Evolutionary conservation across 2,113 vertebrate genomes (phyloP), one percentile per base, ranked within the genome.

Genomic region (Malaclemys terrapin): DNA sequence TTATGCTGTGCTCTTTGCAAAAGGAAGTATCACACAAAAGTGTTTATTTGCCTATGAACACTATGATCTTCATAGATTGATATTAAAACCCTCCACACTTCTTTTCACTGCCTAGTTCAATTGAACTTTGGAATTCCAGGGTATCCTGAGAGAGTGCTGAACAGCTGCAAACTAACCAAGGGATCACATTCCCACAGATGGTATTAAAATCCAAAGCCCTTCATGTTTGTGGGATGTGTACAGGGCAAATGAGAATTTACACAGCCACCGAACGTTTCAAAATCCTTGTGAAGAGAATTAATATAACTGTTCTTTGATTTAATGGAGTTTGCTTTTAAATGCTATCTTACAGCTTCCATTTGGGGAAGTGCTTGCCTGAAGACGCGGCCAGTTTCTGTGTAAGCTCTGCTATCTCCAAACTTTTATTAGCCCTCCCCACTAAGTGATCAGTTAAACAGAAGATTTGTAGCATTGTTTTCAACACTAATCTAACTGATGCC

Each of bases 31-130:
- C 93, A 88, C 89, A 75, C 59, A 19, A 6, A 56, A 94, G 89
- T 94, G 94, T 97, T 96, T 97, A 96, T 97, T 96, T 97, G 94
- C 90, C 93, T 95, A 45, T 80, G 91, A 97, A 91, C 90, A 75
- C 42, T 8, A 20, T 89, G 91, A 92, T 94, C 93, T 97, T 92
- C 95, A 83, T 54, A 92, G 94, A 95, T 95, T 2, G 0, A 94
- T 95, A 91, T 85, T 94, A 95, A 95, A 97, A 84, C 90, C 87
- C 87, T 93, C 93, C 94, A 93, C 95, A 87, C 75, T 95, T 93
- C 65, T 88, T 96, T 95, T 94, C 94, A 93, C 57, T 92, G 95
- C 91, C 83, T 62, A 17, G 87, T 89, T 96, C 96, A 96, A 88
- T 57, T 78, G 89, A 96, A 92, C 38, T 91, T 80, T 6, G 56